Evolutionary conservation across 2,113 vertebrate genomes (phyloP).

Genomic region (Hemiscyllium ocellatum): DNA sequence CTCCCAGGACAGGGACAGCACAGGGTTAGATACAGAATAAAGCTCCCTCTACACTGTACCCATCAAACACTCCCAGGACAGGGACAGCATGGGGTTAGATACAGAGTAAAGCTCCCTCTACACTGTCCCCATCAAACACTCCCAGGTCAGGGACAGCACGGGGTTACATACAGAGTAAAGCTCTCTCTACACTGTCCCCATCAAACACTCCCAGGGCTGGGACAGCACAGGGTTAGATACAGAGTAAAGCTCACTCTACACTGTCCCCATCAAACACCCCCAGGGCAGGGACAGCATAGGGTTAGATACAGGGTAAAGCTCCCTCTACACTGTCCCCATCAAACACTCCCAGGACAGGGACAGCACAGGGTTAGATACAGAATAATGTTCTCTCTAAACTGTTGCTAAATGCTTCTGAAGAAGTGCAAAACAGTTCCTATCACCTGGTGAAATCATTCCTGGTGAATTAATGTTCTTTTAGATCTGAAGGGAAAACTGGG

Average conservation of each 20-base stretch:
- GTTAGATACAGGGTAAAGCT: background rate
- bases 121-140: background rate
- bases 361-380: background rate
- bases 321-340: background rate
- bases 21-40: background rate
- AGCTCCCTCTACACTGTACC: background rate
- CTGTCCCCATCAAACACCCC: background rate
- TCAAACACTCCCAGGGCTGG: background rate
- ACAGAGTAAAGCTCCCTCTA: background rate
- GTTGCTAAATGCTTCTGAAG: background rate
- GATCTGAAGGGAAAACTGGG: background rate
- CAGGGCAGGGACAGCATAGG: background rate
- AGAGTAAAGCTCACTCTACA: background rate
- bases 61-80: background rate
- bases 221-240: background rate
- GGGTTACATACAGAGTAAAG: no score
- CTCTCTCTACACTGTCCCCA: no score
- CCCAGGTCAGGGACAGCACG: no score
- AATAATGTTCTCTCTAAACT: background rate
- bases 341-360: no score
- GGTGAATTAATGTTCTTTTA: no score
- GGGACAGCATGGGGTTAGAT: no score
- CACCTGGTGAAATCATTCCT: background rate
- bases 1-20: background rate
- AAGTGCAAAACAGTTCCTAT: background rate